phyloP scores from a whole-genome alignment of 2,888 invertebrate species.

The Eilema sororculum region DNA sequence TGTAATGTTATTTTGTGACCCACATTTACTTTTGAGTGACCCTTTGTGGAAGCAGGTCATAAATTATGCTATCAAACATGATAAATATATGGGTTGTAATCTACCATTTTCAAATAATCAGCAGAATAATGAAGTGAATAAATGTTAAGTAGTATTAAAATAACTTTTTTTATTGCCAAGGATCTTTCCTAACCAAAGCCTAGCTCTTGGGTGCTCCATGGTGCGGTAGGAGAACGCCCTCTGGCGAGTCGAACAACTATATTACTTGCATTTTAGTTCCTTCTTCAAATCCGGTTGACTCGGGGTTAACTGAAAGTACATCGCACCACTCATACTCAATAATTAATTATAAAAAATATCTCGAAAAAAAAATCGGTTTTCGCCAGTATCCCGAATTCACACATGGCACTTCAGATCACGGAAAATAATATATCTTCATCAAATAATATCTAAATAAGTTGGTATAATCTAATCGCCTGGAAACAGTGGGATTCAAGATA shows the following conservation, averaged over 20 bases:
- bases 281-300: too few species aligned
- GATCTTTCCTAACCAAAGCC: background rate
- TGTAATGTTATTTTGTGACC: constrained; percentile 94
- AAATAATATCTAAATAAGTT: too few species aligned
- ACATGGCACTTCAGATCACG: too few species aligned
- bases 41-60: constrained; percentile 90
- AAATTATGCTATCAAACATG: constrained; percentile 87
- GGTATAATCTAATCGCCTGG: too few species aligned
- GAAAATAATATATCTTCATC: too few species aligned
- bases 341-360: too few species aligned
- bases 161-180: background rate
- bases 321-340: too few species aligned
- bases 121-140: constrained; percentile 17
- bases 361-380: too few species aligned
- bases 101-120: constrained; percentile 69
- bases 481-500: too few species aligned
- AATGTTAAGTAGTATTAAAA: constrained; percentile 4
- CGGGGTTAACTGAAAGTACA: too few species aligned
- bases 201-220: background rate
- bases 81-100: constrained; percentile 91
- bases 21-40: constrained; percentile 89
- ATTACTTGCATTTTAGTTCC: too few species aligned
- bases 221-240: background rate
- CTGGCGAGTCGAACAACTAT: background rate
- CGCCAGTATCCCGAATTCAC: too few species aligned